Evolutionary conservation across 2,888 invertebrate genomes (phyloP).

Genomic region (Imbricaverruca yamaguchii): DNA sequence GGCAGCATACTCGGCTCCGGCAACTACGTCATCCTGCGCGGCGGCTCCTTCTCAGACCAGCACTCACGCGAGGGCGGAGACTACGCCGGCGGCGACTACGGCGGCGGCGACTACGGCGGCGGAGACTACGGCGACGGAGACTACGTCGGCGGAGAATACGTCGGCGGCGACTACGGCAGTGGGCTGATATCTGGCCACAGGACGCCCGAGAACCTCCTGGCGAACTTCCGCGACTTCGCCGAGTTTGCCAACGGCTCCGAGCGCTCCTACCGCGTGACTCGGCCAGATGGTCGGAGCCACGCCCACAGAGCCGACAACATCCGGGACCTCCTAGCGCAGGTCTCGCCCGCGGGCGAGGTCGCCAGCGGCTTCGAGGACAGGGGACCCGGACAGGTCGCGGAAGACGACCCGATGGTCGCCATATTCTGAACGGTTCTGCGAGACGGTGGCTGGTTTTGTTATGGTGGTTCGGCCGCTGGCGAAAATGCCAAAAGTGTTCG

Average conservation of each 20-base stretch:
- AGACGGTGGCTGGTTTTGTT: too few species aligned
- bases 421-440: background rate
- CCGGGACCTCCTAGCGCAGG: background rate
- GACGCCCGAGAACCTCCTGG: background rate
- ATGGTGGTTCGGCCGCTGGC: too few species aligned
- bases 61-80: background rate
- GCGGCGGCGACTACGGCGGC: too few species aligned
- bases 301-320: background rate
- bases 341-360: background rate
- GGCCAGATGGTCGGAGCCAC: background rate
- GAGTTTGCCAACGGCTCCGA: background rate
- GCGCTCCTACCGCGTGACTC: background rate
- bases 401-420: background rate
- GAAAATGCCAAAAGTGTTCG: too few species aligned
- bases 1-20: background rate
- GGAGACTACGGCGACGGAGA: too few species aligned
- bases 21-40: constrained; percentile 4
- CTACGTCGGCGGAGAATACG: too few species aligned
- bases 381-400: background rate
- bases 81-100: too few species aligned
- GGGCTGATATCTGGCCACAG: background rate
- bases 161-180: too few species aligned
- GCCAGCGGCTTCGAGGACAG: background rate
- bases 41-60: background rate
- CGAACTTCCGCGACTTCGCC: background rate